Conservation (phyloP, 2,888 invertebrate genomes). For the Timema podura region DNA sequence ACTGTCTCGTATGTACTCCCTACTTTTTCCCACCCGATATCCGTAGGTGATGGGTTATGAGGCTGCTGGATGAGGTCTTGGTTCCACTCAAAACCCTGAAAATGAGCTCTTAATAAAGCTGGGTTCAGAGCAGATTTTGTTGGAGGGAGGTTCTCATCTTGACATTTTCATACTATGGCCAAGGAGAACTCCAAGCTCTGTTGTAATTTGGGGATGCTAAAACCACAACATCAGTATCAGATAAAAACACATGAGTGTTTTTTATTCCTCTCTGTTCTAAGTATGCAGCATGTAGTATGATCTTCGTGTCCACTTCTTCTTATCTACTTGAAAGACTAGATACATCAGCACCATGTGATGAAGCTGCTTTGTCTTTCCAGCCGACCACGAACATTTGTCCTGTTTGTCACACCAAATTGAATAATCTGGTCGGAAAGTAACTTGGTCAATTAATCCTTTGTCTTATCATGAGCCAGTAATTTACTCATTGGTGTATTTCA, state of each 20-base stretch:
- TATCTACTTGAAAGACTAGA: neutral
- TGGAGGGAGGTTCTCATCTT: neutral
- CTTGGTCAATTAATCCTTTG: neutral
- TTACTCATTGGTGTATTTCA: neutral
- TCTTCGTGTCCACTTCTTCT: neutral
- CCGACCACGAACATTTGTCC: neutral
- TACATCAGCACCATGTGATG: neutral
- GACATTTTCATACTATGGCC: conserved; percentile 1
- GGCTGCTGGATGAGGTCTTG: neutral
- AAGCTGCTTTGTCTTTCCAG: neutral
- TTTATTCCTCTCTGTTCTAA: neutral
- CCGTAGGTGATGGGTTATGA: neutral
- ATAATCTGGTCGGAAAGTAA: neutral
- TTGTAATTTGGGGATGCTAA: neutral
- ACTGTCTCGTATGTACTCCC: neutral
- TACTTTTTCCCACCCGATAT: neutral
- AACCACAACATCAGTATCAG: neutral
- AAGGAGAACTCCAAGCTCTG: neutral
- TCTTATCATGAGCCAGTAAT: neutral
- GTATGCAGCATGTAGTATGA: neutral
- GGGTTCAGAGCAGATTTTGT: neutral
- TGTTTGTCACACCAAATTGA: neutral
- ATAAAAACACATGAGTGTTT: neutral
- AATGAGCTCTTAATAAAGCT: neutral
- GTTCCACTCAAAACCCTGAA: neutral